phyloP scores from a whole-genome alignment of 2,113 vertebrate genomes.

The Zapornia atra region DNA sequence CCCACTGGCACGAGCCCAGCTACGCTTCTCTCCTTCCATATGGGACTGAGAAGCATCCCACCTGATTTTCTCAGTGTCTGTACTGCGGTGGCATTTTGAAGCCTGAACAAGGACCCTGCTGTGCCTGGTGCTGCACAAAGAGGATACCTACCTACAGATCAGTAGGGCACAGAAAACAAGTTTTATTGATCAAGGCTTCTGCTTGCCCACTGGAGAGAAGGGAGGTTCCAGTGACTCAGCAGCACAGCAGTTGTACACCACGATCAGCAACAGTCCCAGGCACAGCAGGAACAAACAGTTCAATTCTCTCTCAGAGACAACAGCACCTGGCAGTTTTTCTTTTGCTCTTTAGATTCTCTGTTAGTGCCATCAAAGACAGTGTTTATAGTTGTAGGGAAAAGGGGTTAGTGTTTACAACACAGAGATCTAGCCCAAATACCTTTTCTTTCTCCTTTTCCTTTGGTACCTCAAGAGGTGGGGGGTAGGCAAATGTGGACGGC shows the following conservation, averaged over 20 bases:
- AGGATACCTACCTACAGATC: neutral
- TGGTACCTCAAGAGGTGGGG: conserved; percentile 95
- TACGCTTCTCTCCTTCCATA: neutral
- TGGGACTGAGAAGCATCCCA: neutral
- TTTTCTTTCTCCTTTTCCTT: conserved; percentile 99
- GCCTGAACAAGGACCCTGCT: neutral
- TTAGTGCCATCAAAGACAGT: neutral
- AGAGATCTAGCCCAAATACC: conserved; percentile 74
- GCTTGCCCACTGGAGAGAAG: neutral
- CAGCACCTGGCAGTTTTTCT: neutral
- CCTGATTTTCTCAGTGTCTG: neutral
- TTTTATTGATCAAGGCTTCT: neutral
- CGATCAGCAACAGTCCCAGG: neutral
- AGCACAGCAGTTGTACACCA: neutral
- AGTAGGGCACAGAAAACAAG: neutral
- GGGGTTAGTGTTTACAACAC: neutral
- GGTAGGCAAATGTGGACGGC: conserved; percentile 97
- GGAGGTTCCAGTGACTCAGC: neutral
- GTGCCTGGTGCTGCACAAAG: neutral
- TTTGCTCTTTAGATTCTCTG: neutral
- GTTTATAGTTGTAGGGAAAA: neutral
- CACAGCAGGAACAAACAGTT: neutral
- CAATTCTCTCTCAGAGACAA: conserved; percentile 22
- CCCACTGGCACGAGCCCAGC: neutral
- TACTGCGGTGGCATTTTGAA: neutral